Evolutionary conservation across 2,797 vertebrate species (phyloP), one percentile per base, ranked within the genome.

Genomic region (Telmatherina bonti): DNA sequence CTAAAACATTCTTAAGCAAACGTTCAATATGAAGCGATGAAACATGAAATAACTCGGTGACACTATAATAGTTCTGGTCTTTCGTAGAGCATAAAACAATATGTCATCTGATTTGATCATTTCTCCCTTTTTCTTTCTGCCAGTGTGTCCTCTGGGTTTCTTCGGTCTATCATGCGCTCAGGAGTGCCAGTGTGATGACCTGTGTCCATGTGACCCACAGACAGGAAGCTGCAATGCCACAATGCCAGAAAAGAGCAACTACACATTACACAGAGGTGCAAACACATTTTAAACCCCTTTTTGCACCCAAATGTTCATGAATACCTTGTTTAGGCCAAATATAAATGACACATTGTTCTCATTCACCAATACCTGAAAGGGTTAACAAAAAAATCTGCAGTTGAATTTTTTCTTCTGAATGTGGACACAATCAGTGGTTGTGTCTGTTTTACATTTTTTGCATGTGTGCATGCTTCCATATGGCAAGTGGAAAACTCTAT

Each of bases 141-240:
- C 82, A 98, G 97, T 74, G 49, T 99, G 97, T 84, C 92, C 94
- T 10, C 41, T 93, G 45, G 97, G 97, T 24, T 95, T 92, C 91
- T 95, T 95, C 0, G 96, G 97, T 1, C 85, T 79, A 0, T 72
- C 74, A 79, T 99, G 97, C 73, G 72, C 74, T 76, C 74, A 90
- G 4, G 72, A 70, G 18, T 99, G 97, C 53, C 69, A 12, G 0
- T 99, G 97, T 85, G 88, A 93, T 0, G 82, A 95, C 76, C 74
- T 51, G 24, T 98, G 96, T 82, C 94, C 94, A 43, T 99, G 97
- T 18, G 88, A 97, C 80, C 93, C 84, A 0, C 84, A 84, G 78
- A 97, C 95, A 0, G 97, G 97, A 84, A 96, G 88, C 88, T 98
- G 97, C 73, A 95, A 94, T 66, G 0, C 84, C 84, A 91, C 91